Conservation (phyloP, 2,888 invertebrate species). For the Exocentrus adspersus region DNA sequence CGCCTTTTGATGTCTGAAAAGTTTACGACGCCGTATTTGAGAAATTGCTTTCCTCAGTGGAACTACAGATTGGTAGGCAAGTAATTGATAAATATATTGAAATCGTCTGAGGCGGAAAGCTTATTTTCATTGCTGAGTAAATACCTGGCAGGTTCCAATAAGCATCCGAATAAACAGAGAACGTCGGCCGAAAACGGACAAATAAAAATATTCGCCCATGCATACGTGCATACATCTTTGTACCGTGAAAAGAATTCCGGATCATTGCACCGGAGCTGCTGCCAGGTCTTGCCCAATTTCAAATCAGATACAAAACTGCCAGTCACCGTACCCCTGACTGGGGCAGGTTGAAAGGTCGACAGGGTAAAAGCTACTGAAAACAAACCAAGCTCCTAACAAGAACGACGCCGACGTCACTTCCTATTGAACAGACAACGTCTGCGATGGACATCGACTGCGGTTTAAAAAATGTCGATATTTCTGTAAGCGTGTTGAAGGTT, state of each 20-base stretch:
- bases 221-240: constrained; percentile 25
- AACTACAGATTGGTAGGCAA: constrained; percentile 40
- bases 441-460: neutral
- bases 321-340: constrained; percentile 3
- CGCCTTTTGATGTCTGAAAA: constrained; percentile 40
- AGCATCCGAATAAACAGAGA: constrained; percentile 37
- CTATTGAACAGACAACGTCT: neutral
- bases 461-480: neutral
- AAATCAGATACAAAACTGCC: constrained; percentile 29
- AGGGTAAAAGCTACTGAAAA: constrained; percentile 34
- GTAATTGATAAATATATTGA: constrained; percentile 52
- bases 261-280: constrained; percentile 27
- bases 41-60: constrained; percentile 46
- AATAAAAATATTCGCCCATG: constrained; percentile 41
- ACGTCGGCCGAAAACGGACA: constrained; percentile 38
- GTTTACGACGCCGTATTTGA: constrained; percentile 46
- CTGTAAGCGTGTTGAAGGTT: neutral
- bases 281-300: constrained; percentile 26
- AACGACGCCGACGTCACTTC: constrained; percentile 14
- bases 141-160: constrained; percentile 46
- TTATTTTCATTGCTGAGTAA: constrained; percentile 34
- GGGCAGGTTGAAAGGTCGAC: constrained; percentile 27
- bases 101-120: constrained; percentile 3
- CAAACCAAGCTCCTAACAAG: constrained; percentile 35
- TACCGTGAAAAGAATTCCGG: constrained; percentile 28